Evolutionary conservation across 2,888 invertebrate species (phyloP).

Genomic region (Drosophila histrio): DNA sequence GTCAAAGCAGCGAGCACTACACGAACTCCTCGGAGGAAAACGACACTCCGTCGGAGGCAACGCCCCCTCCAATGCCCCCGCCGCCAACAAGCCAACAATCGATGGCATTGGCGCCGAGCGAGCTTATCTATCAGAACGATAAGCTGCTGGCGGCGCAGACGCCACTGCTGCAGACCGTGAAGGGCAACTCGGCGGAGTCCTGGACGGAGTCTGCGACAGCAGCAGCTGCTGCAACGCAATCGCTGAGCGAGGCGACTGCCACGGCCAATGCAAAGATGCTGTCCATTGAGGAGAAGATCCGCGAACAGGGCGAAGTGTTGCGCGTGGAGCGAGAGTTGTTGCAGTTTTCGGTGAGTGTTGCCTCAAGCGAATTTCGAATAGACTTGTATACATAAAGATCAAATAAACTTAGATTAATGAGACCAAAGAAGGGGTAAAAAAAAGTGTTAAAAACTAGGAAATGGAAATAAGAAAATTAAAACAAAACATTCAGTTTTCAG

Average conservation of each 20-base stretch:
- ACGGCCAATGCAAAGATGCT: conserved; percentile 86
- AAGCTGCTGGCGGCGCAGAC: conserved; percentile 73
- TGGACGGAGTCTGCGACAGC: conserved; percentile 82
- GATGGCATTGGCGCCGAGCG: conserved; percentile 20
- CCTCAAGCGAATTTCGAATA: neutral
- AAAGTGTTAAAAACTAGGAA: too few relatives aligned
- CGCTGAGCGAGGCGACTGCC: conserved; percentile 83
- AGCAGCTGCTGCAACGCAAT: conserved; percentile 83
- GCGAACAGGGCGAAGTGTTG: conserved; percentile 90
- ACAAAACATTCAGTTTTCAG: too few relatives aligned
- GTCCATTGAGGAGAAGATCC: conserved; percentile 87
- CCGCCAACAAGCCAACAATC: conserved; percentile 32
- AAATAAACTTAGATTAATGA: too few relatives aligned
- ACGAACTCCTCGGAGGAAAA: conserved; percentile 90
- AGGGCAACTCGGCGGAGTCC: conserved; percentile 80
- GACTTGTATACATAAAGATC: neutral
- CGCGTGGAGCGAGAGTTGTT: conserved; percentile 91
- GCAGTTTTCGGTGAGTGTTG: conserved; percentile 84
- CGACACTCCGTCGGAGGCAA: conserved; percentile 83
- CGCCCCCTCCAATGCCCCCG: conserved; percentile 67
- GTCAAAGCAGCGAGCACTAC: conserved; percentile 92
- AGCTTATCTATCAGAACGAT: conserved; percentile 78
- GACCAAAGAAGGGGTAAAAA: neutral
- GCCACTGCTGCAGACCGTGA: conserved; percentile 78
- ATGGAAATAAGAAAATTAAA: too few relatives aligned